Conservation (phyloP, 2,113 vertebrate genomes). For the Chaetorhynchus papuensis region DNA sequence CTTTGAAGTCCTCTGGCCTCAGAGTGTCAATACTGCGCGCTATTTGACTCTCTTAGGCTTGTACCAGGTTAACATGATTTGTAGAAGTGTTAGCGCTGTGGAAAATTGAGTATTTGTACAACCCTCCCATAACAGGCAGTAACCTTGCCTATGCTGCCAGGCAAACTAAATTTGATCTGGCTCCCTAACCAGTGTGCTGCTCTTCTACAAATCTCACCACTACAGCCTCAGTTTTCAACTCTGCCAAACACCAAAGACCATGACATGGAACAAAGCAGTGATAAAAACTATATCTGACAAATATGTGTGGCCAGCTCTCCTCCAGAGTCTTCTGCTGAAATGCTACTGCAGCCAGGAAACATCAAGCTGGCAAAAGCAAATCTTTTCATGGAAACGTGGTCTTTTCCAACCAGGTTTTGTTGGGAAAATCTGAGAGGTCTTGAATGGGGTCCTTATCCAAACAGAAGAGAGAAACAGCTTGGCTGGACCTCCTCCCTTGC, state of each 20-base stretch:
- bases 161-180: neutral
- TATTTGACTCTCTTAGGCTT: neutral
- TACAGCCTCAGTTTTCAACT: neutral
- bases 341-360: neutral
- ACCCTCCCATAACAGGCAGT: neutral
- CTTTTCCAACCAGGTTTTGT: neutral
- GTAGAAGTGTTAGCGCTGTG: neutral
- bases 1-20: neutral
- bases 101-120: neutral
- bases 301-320: neutral
- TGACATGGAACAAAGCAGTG: rapidly evolving
- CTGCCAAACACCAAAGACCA: neutral
- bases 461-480: neutral
- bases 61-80: neutral
- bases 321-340: neutral
- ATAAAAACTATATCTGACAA: neutral
- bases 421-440: neutral
- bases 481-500: neutral
- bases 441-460: neutral
- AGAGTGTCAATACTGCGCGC: neutral
- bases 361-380: neutral
- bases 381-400: neutral
- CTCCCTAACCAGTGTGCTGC: rapidly evolving
- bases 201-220: neutral
- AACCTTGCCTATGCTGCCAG: neutral